These are phyloP conservation scores for Dasyornis broadbenti DNA, from an alignment of 2,113 vertebrate genomes.

Conservation along the genomic window DNA sequence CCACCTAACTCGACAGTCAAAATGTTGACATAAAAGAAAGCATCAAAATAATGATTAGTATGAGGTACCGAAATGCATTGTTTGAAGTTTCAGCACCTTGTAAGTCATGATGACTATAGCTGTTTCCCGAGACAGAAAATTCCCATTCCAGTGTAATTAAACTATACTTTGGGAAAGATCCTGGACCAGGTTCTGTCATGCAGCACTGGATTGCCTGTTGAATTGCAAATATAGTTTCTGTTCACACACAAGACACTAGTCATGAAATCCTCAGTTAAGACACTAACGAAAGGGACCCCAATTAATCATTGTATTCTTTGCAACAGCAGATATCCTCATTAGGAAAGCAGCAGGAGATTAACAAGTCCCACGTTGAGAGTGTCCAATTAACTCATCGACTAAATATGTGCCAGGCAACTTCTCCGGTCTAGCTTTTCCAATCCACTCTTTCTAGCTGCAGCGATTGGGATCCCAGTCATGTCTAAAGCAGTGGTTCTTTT, in stretches of 20 bases:
- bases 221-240: background rate
- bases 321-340: constrained; percentile 32
- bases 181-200: background rate
- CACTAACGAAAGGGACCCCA: background rate
- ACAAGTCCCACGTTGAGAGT: background rate
- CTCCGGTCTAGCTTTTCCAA: background rate
- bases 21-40: background rate
- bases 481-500: background rate
- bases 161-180: background rate
- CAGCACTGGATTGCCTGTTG: background rate
- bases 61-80: background rate
- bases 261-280: constrained; percentile 29
- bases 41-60: background rate
- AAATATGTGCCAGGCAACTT: constrained; percentile 4
- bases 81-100: background rate
- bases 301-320: constrained; percentile 22
- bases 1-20: background rate
- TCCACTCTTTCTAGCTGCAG: background rate
- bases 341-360: constrained; percentile 5
- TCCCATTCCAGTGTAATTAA: background rate
- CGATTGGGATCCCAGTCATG: background rate
- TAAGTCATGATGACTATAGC: background rate
- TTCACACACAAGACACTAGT: background rate
- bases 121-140: background rate
- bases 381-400: constrained; percentile 39